phyloP scores from a whole-genome alignment of 2,888 invertebrate species.

The Pilophorus perplexus region DNA sequence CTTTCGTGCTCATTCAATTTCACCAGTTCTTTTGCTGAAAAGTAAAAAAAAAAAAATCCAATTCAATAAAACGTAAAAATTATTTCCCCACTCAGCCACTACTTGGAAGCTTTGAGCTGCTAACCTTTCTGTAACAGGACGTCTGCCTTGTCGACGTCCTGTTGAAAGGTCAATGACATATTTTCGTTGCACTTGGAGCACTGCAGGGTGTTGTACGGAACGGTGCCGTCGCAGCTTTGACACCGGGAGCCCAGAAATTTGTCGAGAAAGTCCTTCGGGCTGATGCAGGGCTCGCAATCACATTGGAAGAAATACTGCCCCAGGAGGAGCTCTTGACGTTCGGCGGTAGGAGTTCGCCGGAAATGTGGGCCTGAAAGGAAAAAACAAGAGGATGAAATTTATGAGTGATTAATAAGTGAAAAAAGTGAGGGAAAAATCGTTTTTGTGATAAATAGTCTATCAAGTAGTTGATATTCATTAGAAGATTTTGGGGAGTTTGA shows the following conservation, averaged over 20 bases:
- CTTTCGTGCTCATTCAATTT: conserved; percentile 29
- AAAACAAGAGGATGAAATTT: not conserved
- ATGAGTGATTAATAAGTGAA: too few species aligned
- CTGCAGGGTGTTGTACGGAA: conserved; percentile 17
- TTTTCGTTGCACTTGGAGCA: conserved; percentile 24
- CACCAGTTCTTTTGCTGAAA: conserved; percentile 28
- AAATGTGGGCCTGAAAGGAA: conserved; percentile 62
- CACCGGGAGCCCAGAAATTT: conserved; percentile 43
- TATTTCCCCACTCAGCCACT: too few species aligned
- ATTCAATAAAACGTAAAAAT: not conserved
- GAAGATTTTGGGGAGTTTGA: too few species aligned
- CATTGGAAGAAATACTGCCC: conserved; percentile 79
- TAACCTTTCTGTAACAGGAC: conserved; percentile 14
- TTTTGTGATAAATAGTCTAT: too few species aligned
- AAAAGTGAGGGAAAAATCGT: too few species aligned
- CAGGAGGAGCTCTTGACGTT: conserved; percentile 63
- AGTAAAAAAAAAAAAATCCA: not conserved
- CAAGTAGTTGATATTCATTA: too few species aligned
- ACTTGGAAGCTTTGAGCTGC: too few species aligned
- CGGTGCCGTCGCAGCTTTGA: conserved; percentile 18
- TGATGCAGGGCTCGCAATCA: conserved; percentile 66
- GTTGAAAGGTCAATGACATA: conserved; percentile 21
- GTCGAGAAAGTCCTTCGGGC: conserved; percentile 21
- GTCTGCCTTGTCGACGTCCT: conserved; percentile 29
- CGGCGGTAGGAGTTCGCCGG: conserved; percentile 60